Percentiles rank a stretch among this genome's conserved stretches.
Conservation (phyloP, 2,888 invertebrate species). For the Vesta saturnalis region DNA sequence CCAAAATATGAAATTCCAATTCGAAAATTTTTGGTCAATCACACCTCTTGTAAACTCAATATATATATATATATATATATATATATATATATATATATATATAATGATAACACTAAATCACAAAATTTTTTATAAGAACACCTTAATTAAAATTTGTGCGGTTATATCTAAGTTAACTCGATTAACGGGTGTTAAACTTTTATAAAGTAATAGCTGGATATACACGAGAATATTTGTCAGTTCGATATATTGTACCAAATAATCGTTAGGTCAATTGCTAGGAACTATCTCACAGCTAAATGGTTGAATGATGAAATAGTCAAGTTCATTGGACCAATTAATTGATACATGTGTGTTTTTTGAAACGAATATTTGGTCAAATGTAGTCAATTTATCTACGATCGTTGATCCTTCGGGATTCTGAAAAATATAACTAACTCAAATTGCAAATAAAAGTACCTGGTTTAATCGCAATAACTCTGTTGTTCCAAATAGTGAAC, state of each 20-base stretch:
- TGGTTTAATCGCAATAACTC: neutral
- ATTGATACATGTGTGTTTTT: neutral
- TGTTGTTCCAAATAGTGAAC: neutral
- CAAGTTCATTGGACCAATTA: neutral
- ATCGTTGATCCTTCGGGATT: neutral
- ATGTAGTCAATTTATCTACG: neutral
- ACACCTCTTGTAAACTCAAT: too few relatives aligned
- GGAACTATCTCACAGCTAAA: neutral
- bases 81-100: too few relatives aligned
- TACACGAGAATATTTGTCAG: neutral
- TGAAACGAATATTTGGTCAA: neutral
- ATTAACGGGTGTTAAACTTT: too few relatives aligned
- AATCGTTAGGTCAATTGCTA: neutral
- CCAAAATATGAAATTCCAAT: too few relatives aligned
- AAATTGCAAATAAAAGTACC: neutral
- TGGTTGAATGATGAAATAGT: neutral
- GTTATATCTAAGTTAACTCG: too few relatives aligned
- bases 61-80: too few relatives aligned
- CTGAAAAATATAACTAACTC: neutral
- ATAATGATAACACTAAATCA: too few relatives aligned
- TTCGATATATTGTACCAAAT: neutral
- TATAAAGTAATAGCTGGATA: too few relatives aligned
- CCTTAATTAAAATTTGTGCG: too few relatives aligned
- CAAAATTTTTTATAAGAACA: too few relatives aligned
- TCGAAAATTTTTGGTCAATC: too few relatives aligned